These are phyloP conservation scores for Proterorhinus semilunaris DNA, from an alignment of 2,113 vertebrate genomes.

Conservation along the genomic window DNA sequence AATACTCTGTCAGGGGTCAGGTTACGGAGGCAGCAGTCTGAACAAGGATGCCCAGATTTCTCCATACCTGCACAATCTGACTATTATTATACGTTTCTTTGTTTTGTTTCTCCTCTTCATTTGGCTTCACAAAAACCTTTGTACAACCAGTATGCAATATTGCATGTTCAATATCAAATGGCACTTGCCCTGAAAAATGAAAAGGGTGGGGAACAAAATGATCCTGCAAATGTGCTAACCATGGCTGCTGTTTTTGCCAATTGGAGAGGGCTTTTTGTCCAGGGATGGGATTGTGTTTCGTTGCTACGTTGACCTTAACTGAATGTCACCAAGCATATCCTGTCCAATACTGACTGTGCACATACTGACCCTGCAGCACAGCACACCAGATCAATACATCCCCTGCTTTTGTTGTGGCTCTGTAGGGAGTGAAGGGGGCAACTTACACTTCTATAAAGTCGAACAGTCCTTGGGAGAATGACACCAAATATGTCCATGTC, in stretches of 20 bases:
- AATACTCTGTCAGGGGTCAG: too few species aligned
- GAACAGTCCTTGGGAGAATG: slow-evolving; percentile 29
- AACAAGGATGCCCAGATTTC: too few species aligned
- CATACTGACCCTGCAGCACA: slow-evolving; percentile 64
- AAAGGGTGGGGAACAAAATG: slow-evolving; percentile 35
- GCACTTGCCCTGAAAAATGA: slow-evolving; percentile 15
- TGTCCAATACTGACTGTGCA: slow-evolving; percentile 58
- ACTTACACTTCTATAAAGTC: slow-evolving; percentile 19
- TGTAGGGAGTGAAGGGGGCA: slow-evolving; percentile 10
- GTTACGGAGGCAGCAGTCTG: too few species aligned
- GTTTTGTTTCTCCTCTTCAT: neutral
- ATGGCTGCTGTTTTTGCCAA: slow-evolving; percentile 28
- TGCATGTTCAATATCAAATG: slow-evolving; percentile 27
- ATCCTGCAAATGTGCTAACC: slow-evolving; percentile 39
- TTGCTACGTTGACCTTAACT: slow-evolving; percentile 61
- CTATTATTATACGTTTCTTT: too few species aligned
- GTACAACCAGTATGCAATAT: neutral
- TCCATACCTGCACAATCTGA: too few species aligned
- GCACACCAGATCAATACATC: slow-evolving; percentile 56
- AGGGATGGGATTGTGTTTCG: slow-evolving; percentile 56
- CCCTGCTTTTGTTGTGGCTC: slow-evolving; percentile 30
- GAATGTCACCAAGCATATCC: slow-evolving; percentile 68
- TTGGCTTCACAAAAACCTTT: neutral
- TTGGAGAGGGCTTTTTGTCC: slow-evolving; percentile 48
- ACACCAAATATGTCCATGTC: neutral